Evolutionary conservation across 2,797 vertebrate genomes (phyloP), one percentile per base, ranked within the genome.

Genomic region (Chaenodraco wilsoni): DNA sequence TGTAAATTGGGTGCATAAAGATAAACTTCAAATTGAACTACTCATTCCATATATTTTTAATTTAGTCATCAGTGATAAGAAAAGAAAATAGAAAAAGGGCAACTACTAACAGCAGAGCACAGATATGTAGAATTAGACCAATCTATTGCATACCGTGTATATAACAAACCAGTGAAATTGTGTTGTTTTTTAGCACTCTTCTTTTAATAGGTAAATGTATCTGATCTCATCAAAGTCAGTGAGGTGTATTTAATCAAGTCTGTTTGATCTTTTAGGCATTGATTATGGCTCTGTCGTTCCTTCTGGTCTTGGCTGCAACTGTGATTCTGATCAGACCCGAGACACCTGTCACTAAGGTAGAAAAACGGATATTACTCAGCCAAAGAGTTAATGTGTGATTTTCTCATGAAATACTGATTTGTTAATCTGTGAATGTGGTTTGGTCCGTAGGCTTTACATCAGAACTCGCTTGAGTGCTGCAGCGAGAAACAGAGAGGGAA

Each of bases 251-350:
- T 80, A 23, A 82, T 40, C 8, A 15, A 58, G 48, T 82, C 8
- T 80, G n/a, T 84, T 75, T 82, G n/a, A 9, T 83, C 40, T 76
- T 46, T 2, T 63, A 85, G 65, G 87, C 74, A 78, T 79, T 5
- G 43, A 88, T 37, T 58, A 94, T 94, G 91, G 88, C 86, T 88
- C 81, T 93, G 86, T 88, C 93, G 44, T 93, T 94, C 87, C 88
- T 94, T 56, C 68, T 95, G 83, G 89, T 94, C 63, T 87, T 94
- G 71, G 92, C 93, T 83, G 89, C 91, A 40, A 91, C 91, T 58
- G 89, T 93, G 84, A 91, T 94, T 82, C 92, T 94, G 5, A 93
- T 94, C 79, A 90, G 89, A 89, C 91, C 92, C 0, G 94, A 95
- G 84, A 93, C 92, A 54, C 89, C 90, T 64, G 80, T 91, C 61